Base-by-base conservation (phyloP, 2,113 vertebrate genomes). In the Istiophorus platypterus region DNA sequence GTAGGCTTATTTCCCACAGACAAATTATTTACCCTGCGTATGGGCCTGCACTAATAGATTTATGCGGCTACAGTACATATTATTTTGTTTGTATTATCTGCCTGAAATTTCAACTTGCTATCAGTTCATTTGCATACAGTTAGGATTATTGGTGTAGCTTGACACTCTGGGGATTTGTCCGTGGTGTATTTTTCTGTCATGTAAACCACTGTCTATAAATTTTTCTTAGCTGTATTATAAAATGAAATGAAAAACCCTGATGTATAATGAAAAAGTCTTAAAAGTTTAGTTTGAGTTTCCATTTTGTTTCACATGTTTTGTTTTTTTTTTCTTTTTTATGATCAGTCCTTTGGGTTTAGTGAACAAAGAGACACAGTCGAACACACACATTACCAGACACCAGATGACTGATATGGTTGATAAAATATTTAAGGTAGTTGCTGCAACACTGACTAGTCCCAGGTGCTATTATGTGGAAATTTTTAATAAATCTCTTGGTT, bases 381-480 rank as follows among this genome's bases (percentile, higher is more conserved):
- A 69, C 37, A 49, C 29, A 57, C 47, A 67, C 52, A 66, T 65
- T 39, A 66, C 12, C 52, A 47, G 39, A 56, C 62, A 67, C 70
- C 26, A 62, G 68, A 71, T 74, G 52, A 72, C 61, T 65, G 52
- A 81, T 76, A 76, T 61, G 54, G 61, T 34, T 76, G 61, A 83
- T 87, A 56, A 68, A 87, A 80, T 82, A 85, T 85, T 87, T 68
- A 80, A 72, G 57, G 20, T 64, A 51, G 31, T 59, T 51, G 39
- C 80, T 72, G 42, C 39, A 61, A 77, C 59, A 22, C 62, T 7
- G 31, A 67, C 54, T 41, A 31, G 15, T 57, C 58, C 71, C 59
- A 57, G 62, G 49, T 78, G 69, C 67, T 58, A 64, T 72, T 75
- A 85, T 68, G 24, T 81, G 45, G 61, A 80, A 80, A 62, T 78